Evolutionary conservation across 2,888 invertebrate genomes (phyloP).

Genomic region (Stenurella melanura): DNA sequence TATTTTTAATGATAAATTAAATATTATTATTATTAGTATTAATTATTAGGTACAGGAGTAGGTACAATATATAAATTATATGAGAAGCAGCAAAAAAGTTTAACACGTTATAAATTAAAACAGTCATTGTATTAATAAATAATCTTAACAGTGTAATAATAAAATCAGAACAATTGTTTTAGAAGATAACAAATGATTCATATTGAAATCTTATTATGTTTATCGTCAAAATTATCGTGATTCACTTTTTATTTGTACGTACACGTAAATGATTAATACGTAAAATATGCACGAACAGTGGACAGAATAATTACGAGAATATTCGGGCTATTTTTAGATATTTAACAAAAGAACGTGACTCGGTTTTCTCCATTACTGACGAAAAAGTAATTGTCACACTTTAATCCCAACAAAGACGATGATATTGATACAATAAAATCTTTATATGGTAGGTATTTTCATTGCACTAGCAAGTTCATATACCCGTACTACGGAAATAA

Average conservation of each 20-base stretch:
- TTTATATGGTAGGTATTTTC: neutral
- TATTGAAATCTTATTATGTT: slow-evolving; percentile 8
- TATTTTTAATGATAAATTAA: too few species aligned
- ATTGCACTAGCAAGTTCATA: neutral
- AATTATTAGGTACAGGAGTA: too few species aligned
- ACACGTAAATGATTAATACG: slow-evolving; percentile 29
- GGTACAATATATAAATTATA: too few species aligned
- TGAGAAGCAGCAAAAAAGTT: neutral
- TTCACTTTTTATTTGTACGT: slow-evolving; percentile 20
- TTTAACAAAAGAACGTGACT: slow-evolving; percentile 23
- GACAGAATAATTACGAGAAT: slow-evolving; percentile 11
- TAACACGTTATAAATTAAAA: too few species aligned
- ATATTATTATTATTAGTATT: too few species aligned
- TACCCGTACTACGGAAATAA: neutral
- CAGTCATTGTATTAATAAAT: too few species aligned
- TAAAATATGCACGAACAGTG: slow-evolving; percentile 26
- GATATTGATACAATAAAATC: neutral
- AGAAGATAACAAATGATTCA: slow-evolving; percentile 21
- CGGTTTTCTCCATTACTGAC: slow-evolving; percentile 4
- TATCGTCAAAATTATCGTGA: slow-evolving; percentile 29
- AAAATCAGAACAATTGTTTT: slow-evolving; percentile 7
- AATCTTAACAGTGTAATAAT: neutral
- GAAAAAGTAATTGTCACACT: neutral
- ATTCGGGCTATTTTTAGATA: slow-evolving; percentile 32
- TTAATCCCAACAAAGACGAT: slow-evolving; percentile 10